phyloP scores from a whole-genome alignment of 2,888 invertebrate species.

The Pyrrhia umbra region DNA sequence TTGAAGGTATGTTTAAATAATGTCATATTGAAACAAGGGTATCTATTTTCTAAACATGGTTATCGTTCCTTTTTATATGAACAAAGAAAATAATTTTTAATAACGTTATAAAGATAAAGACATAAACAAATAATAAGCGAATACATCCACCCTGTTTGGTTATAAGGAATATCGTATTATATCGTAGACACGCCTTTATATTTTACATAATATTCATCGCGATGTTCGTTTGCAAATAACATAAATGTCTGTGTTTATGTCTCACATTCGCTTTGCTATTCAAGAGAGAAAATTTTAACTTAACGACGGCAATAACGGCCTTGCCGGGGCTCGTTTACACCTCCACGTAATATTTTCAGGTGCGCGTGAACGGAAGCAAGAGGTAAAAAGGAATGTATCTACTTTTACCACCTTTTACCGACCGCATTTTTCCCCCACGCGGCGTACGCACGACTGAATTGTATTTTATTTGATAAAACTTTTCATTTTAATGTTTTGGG shows the following conservation, averaged over 20 bases:
- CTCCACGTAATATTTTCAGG: constrained; percentile 80
- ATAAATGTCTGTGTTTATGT: constrained; percentile 81
- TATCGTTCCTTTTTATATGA: no score
- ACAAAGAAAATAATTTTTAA: no score
- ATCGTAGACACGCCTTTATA: constrained; percentile 49
- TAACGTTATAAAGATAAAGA: background rate
- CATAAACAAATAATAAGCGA: constrained; percentile 26
- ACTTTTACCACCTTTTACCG: constrained; percentile 67
- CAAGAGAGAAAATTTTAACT: constrained; percentile 84
- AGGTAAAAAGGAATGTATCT: constrained; percentile 72
- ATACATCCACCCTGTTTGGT: constrained; percentile 34
- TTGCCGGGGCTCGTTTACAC: constrained; percentile 81
- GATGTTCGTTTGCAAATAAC: constrained; percentile 79
- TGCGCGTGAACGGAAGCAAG: constrained; percentile 76
- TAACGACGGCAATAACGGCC: constrained; percentile 83
- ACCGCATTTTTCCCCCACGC: constrained; percentile 70
- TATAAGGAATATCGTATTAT: constrained; percentile 45
- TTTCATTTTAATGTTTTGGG: constrained; percentile 62
- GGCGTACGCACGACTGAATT: constrained; percentile 64
- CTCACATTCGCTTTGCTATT: constrained; percentile 78
- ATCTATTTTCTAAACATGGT: no score
- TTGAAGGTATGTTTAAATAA: no score
- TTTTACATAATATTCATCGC: constrained; percentile 69
- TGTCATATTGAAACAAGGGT: no score
- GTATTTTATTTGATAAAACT: constrained; percentile 70